phyloP scores from a whole-genome alignment of 1,140 invertebrate species.

The Drosophila obscura region DNA sequence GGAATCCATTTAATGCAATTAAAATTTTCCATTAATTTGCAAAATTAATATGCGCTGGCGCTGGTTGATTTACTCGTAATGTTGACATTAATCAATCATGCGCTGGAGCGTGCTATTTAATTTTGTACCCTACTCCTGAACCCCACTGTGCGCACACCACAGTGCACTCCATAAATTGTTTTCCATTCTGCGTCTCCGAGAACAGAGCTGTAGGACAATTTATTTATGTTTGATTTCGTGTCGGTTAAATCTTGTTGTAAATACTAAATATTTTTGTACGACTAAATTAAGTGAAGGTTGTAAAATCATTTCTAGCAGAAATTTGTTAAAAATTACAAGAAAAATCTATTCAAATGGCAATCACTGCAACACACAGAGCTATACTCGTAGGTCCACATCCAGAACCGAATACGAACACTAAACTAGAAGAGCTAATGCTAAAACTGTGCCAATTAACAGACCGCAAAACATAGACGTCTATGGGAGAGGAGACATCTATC shows the following conservation, averaged over 20 bases:
- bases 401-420: slow-evolving; percentile 12
- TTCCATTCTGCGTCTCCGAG: slow-evolving; percentile 9
- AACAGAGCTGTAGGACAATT: slow-evolving; percentile 23
- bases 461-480: slow-evolving; percentile 44
- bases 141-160: neutral
- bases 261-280: slow-evolving; percentile 54
- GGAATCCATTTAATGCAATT: slow-evolving; percentile 77
- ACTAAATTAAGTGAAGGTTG: slow-evolving; percentile 75
- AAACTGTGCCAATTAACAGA: slow-evolving; percentile 77
- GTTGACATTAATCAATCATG: slow-evolving; percentile 61
- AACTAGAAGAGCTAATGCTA: slow-evolving; percentile 38
- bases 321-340: slow-evolving; percentile 30
- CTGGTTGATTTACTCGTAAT: slow-evolving; percentile 42
- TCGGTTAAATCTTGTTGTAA: slow-evolving; percentile 43
- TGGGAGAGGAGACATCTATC: slow-evolving; percentile 1
- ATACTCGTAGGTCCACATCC: slow-evolving; percentile 40
- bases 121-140: neutral
- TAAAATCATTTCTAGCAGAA: slow-evolving; percentile 61
- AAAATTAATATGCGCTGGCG: slow-evolving; percentile 54
- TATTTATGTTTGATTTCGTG: slow-evolving; percentile 37
- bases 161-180: slow-evolving; percentile 14
- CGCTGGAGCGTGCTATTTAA: slow-evolving; percentile 39
- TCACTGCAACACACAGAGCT: slow-evolving; percentile 69
- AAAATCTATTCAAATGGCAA: slow-evolving; percentile 64
- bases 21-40: slow-evolving; percentile 72